These are phyloP conservation scores for Lycodopsis pacificus DNA, from an alignment of 2,797 vertebrate species.

Conservation along the genomic window DNA sequence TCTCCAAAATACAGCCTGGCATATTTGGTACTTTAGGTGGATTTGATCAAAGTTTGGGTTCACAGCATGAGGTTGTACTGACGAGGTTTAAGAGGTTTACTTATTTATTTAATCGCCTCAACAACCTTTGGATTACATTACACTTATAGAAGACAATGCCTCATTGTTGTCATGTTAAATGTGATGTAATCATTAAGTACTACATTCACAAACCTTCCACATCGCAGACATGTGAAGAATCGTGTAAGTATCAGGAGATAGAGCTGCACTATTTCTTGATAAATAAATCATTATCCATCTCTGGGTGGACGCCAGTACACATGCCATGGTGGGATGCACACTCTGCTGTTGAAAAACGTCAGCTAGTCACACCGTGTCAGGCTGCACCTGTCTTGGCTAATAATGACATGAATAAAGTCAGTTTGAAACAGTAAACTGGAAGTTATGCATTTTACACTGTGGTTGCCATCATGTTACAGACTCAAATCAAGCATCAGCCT, in stretches of 20 bases:
- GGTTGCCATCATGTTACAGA: conserved; percentile 11
- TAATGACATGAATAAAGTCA: background rate
- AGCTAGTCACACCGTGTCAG: conserved; percentile 7
- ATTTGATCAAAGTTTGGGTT: background rate
- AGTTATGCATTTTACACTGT: background rate
- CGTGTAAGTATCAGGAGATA: background rate
- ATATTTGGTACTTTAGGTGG: background rate
- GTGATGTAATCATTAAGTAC: background rate
- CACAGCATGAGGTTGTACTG: background rate
- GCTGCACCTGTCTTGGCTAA: conserved; percentile 24
- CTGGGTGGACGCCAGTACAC: background rate
- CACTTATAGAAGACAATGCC: background rate
- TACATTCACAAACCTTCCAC: no score
- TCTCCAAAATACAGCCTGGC: background rate
- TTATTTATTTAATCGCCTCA: conserved; percentile 1
- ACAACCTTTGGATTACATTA: background rate
- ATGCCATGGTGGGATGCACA: background rate
- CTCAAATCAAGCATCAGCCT: conserved; percentile 15
- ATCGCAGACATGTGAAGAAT: background rate
- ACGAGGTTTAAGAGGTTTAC: background rate
- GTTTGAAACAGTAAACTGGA: background rate
- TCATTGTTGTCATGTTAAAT: background rate
- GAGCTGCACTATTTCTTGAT: background rate
- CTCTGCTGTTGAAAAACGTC: background rate
- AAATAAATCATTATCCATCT: background rate